Conservation (phyloP, 2,888 invertebrate species). For the Dugesia japonica region DNA sequence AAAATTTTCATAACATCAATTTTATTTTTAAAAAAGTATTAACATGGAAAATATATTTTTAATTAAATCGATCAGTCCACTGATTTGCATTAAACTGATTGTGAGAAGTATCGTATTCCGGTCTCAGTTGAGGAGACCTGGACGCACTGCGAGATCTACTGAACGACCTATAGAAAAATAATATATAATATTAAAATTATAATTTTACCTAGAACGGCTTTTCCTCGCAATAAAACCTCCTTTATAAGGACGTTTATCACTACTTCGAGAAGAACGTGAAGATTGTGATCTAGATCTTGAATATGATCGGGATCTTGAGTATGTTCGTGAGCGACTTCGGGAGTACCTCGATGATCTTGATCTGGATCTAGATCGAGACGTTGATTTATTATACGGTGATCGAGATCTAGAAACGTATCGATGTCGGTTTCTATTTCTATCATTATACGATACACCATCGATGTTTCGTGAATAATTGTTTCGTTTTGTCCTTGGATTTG, state of each 20-base stretch:
- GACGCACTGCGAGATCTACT: background rate
- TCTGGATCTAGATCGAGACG: background rate
- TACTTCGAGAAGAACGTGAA: background rate
- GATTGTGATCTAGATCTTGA: background rate
- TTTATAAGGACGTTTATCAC: background rate
- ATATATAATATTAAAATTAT: background rate
- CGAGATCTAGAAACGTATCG: constrained; percentile 21
- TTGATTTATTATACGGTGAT: background rate
- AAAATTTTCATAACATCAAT: no score
- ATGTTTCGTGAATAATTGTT: background rate
- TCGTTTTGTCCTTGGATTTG: background rate
- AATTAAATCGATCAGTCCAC: no score
- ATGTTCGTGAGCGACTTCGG: background rate
- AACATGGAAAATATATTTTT: no score
- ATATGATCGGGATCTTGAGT: constrained; percentile 20
- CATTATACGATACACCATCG: background rate
- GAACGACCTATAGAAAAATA: background rate
- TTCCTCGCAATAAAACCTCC: background rate
- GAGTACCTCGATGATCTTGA: background rate
- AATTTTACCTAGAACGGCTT: background rate
- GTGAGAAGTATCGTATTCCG: no score
- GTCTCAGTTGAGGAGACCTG: background rate
- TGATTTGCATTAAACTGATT: no score
- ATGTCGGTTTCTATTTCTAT: background rate
- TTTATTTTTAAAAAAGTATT: no score